phyloP scores from a whole-genome alignment of 23 tunicate species.

The Styela clava region DNA sequence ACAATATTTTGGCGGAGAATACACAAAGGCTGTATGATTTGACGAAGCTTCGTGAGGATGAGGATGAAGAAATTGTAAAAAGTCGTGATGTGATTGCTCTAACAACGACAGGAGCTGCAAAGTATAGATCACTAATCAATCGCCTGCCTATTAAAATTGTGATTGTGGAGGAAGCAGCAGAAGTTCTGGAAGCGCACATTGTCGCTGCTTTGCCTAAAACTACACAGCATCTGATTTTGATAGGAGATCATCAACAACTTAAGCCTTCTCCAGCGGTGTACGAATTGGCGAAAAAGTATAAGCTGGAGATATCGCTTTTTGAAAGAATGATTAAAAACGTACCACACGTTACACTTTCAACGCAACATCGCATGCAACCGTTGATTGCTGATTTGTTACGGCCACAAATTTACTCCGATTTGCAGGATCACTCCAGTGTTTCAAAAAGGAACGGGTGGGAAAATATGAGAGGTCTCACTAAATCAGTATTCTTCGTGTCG shows the following conservation, averaged over 20 bases:
- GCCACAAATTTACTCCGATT: slow-evolving; percentile 6
- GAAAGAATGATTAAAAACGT: slow-evolving; percentile 11
- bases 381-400: slow-evolving; percentile 19
- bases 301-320: background rate
- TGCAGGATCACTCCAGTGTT: slow-evolving; percentile 18
- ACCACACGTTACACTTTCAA: slow-evolving; percentile 3
- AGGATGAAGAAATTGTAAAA: background rate
- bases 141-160: background rate
- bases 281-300: slow-evolving; percentile 5
- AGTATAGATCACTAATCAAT: background rate
- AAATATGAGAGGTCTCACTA: background rate
- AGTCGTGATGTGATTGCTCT: background rate
- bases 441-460: background rate
- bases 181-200: slow-evolving; percentile 10
- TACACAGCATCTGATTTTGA: background rate
- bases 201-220: slow-evolving; percentile 1
- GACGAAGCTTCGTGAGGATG: background rate
- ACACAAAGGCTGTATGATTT: background rate
- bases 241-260: slow-evolving; percentile 8
- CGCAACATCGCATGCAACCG: slow-evolving; percentile 29
- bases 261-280: background rate
- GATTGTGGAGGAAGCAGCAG: slow-evolving; percentile 9
- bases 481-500: slow-evolving; percentile 13
- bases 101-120: slow-evolving; percentile 12
- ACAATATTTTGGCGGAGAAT: background rate